phyloP scores from a whole-genome alignment of 2,797 vertebrate genomes.

The Acropternis orthonyx region DNA sequence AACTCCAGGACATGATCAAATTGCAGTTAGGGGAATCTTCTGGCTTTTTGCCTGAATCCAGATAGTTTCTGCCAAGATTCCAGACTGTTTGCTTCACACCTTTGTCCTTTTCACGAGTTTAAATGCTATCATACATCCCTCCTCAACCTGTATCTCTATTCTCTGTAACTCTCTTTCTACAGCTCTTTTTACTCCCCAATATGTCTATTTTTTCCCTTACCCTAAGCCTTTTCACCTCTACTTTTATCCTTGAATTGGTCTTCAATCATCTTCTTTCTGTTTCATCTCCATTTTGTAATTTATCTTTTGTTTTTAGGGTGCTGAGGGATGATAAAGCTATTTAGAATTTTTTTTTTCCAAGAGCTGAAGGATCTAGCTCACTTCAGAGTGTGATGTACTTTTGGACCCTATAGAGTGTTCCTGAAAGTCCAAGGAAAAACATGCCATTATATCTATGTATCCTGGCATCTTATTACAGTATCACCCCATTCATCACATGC shows the following conservation, averaged over 20 bases:
- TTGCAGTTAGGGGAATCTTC: neutral
- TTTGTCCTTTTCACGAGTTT: neutral
- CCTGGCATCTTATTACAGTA: neutral
- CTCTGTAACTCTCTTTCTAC: neutral
- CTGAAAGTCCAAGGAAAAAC: neutral
- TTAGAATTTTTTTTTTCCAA: neutral
- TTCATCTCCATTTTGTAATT: neutral
- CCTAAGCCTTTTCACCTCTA: neutral
- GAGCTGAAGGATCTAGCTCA: neutral
- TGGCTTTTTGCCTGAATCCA: neutral
- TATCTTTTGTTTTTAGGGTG: neutral
- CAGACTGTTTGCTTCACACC: neutral
- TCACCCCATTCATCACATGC: neutral
- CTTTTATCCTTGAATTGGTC: neutral
- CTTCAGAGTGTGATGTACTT: neutral
- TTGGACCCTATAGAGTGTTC: neutral
- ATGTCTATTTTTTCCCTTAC: neutral
- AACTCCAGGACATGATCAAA: neutral
- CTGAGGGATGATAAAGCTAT: neutral
- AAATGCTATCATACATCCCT: neutral
- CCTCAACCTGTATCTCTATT: neutral
- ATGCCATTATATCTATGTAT: neutral
- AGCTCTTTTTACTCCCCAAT: fast-evolving
- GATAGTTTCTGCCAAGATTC: neutral
- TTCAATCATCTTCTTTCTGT: neutral